Evolutionary conservation across 2,888 invertebrate genomes (phyloP), one percentile per base, ranked within the genome.

Genomic region (Hirtodrosophila alboralis): DNA sequence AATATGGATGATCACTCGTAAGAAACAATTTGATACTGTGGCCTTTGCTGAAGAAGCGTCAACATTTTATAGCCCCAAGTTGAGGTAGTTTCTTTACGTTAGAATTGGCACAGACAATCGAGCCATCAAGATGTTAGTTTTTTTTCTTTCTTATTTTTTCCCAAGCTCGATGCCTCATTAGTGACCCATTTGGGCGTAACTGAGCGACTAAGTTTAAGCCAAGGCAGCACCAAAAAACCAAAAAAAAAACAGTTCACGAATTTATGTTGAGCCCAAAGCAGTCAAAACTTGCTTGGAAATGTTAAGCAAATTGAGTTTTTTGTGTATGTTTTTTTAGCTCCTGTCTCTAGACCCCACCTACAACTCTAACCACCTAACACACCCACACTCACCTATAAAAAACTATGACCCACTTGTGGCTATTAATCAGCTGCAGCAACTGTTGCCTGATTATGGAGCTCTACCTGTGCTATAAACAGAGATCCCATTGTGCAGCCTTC

Each of bases 81-180:
- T 45, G 27, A 44, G 45, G 36, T 64, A 59, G 64, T 68, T 66
- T 62, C 69, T 85, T 84, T 84, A 77, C 83, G 86, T 84, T 83
- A 83, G 86, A 85, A 80, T 80, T 80, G 77, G 79, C 76, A 70
- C 74, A 80, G 70, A 87, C 88, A 87, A 87, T 87, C 84, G 78
- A 66, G 58, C 68, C 80, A 87, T 76, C 79, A 48, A 88, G 59
- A 73, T 37, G 26, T 40, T 45, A 44, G 12, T 40, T 28, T 54
- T 59, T 27, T 56, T 41, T 28, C 38, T 30, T 21, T 21, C 5
- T 13, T 13, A 4, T 16, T 54, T 33, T 60, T 85, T 80, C 86
- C 62, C 86, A 85, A 62, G 62, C 70, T 27, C 47, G 64, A 65
- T 62, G 72, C 59, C 74, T 85, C 79, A 84, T 83, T 83, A 86